Evolutionary conservation across 1,140 invertebrate species (phyloP).

Genomic region (Caenorhabditis latens): DNA sequence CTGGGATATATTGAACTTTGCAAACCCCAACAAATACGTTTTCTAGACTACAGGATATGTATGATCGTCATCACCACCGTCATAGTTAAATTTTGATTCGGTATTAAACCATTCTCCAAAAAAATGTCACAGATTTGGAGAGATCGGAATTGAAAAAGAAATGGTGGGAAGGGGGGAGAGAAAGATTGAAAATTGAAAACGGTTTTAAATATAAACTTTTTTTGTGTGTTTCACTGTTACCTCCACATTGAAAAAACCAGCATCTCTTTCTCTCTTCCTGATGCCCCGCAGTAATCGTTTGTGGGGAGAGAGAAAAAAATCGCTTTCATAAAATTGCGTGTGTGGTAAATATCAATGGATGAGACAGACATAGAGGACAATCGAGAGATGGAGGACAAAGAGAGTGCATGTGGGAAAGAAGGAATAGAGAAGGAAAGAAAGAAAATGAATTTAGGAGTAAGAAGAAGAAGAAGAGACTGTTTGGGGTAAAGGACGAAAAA

Average conservation of each 20-base stretch:
- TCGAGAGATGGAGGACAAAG: not conserved
- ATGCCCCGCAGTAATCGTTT: not conserved
- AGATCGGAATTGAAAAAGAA: not conserved
- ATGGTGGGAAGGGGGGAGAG: not conserved
- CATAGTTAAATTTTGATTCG: too few relatives aligned
- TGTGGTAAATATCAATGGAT: not conserved
- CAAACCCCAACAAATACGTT: too few relatives aligned
- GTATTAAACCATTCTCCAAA: too few relatives aligned
- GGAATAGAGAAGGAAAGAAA: constrained; percentile 2
- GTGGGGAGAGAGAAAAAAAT: constrained; percentile 2
- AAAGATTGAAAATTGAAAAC: not conserved
- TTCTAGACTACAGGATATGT: too few relatives aligned
- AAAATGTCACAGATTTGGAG: not conserved
- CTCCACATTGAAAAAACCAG: not conserved
- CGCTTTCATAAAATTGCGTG: not conserved
- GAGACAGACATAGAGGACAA: not conserved
- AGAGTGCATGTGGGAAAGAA: not conserved
- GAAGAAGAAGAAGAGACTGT: not conserved
- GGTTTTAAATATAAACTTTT: not conserved
- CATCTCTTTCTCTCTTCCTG: not conserved
- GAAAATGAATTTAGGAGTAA: not conserved
- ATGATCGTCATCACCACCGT: too few relatives aligned
- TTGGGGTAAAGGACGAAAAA: not conserved
- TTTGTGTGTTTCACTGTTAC: not conserved
- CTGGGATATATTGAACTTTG: too few relatives aligned